phyloP scores from a whole-genome alignment of 1,140 invertebrate species.

The Drosophila mauritiana region DNA sequence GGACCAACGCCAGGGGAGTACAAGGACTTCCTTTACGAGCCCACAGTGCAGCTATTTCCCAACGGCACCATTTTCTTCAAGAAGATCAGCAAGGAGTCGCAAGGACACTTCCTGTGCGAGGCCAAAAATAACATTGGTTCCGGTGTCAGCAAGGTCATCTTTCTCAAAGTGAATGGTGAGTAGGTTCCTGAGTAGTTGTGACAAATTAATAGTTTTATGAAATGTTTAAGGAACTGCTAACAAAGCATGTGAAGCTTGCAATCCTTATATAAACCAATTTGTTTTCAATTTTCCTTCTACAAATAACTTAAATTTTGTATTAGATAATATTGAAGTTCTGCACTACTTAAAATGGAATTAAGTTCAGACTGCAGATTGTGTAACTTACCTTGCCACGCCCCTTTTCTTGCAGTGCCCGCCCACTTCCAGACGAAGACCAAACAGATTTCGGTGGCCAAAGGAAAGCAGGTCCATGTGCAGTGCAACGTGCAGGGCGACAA shows the following conservation, averaged over 20 bases:
- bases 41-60: conserved; percentile 90
- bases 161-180: conserved; percentile 93
- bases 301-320: too few species aligned
- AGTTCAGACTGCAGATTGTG: not conserved
- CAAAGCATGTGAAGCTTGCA: too few species aligned
- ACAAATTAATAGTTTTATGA: too few species aligned
- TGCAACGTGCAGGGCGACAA: conserved; percentile 95
- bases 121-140: conserved; percentile 95
- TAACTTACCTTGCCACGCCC: conserved; percentile 6
- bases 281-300: too few species aligned
- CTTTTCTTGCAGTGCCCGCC: conserved; percentile 88
- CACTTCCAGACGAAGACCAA: conserved; percentile 92
- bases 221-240: too few species aligned
- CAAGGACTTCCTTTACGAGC: conserved; percentile 92
- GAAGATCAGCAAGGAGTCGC: conserved; percentile 92
- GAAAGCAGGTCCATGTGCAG: conserved; percentile 91
- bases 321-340: not conserved
- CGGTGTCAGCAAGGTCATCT: conserved; percentile 94
- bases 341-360: not conserved
- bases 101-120: conserved; percentile 96
- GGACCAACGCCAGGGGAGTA: conserved; percentile 94
- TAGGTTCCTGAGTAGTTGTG: not conserved
- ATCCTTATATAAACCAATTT: too few species aligned
- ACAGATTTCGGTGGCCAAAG: conserved; percentile 90
- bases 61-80: conserved; percentile 93